Conservation (phyloP, 2,113 vertebrate genomes). For the Lucifuga dentata region DNA sequence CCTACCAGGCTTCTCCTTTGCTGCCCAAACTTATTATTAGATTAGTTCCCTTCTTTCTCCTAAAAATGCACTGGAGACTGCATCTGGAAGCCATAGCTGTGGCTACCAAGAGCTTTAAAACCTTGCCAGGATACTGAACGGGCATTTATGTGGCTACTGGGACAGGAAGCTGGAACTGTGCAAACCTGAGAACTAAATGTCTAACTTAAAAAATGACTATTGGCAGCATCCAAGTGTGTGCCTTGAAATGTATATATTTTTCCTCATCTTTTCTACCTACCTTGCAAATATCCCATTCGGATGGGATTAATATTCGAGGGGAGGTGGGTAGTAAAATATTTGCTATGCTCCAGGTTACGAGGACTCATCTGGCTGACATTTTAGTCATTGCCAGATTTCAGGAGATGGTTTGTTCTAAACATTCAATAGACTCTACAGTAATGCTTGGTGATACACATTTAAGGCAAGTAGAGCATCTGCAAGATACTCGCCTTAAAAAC, state of each 20-base stretch:
- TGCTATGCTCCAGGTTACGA: too few relatives aligned
- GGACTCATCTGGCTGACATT: too few relatives aligned
- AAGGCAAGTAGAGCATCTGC: too few relatives aligned
- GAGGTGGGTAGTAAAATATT: too few relatives aligned
- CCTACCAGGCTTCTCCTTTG: constrained; percentile 62
- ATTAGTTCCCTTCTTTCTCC: constrained; percentile 63
- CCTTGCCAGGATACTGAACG: constrained; percentile 41
- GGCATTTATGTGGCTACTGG: constrained; percentile 53
- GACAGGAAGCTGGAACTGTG: constrained; percentile 62
- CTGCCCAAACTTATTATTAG: constrained; percentile 73
- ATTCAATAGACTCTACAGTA: too few relatives aligned
- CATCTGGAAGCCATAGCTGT: constrained; percentile 80
- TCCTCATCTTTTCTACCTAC: background rate
- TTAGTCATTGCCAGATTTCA: too few relatives aligned
- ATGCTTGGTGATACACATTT: too few relatives aligned
- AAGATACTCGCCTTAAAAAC: too few relatives aligned
- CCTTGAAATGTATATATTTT: background rate
- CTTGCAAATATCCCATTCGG: background rate
- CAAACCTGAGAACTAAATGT: constrained; percentile 46
- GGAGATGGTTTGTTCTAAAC: too few relatives aligned
- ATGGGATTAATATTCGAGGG: too few relatives aligned
- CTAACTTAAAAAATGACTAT: constrained; percentile 41
- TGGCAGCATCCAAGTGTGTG: background rate
- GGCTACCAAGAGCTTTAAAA: constrained; percentile 63
- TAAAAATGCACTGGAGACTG: constrained; percentile 52